Conservation (phyloP, 2,888 invertebrate genomes). For the Physocephala rufipes region DNA sequence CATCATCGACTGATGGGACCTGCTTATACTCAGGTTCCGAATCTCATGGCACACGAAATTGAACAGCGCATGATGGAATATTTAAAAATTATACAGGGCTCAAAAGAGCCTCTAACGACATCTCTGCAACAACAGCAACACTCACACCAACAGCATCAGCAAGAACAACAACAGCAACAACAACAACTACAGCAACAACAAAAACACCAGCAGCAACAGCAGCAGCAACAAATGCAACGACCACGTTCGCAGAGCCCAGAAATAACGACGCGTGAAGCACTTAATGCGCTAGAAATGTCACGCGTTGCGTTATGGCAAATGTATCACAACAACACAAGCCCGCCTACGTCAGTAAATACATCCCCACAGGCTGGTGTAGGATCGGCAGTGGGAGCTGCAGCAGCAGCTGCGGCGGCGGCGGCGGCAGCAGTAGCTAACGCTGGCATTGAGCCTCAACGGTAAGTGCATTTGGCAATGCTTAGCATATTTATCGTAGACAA, state of each 20-base stretch:
- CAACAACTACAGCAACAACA: constrained; percentile 48
- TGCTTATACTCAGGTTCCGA: constrained; percentile 70
- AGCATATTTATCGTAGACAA: neutral
- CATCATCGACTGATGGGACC: constrained; percentile 65
- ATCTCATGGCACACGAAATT: constrained; percentile 75
- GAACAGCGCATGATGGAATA: constrained; percentile 84
- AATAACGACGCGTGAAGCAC: constrained; percentile 64
- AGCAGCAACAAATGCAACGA: constrained; percentile 48
- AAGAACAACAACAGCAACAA: constrained; percentile 45
- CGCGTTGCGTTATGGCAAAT: constrained; percentile 84
- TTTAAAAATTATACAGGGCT: constrained; percentile 74
- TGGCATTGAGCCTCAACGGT: constrained; percentile 66
- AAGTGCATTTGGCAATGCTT: constrained; percentile 44
- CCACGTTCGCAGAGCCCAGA: constrained; percentile 65
- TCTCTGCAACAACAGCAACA: constrained; percentile 42
- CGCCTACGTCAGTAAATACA: constrained; percentile 66
- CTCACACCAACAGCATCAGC: constrained; percentile 43
- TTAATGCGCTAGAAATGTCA: constrained; percentile 80
- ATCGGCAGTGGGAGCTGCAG: constrained; percentile 8
- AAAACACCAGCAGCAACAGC: constrained; percentile 44
- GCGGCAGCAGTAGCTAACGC: constrained; percentile 34
- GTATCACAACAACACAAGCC: constrained; percentile 76
- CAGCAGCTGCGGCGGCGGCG: constrained; percentile 17
- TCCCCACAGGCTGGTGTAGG: constrained; percentile 59
- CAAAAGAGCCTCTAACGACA: constrained; percentile 59